These are phyloP conservation scores for Anguilla pacifica DNA, from an alignment of 2,797 vertebrate genomes.

Conservation along the genomic window DNA sequence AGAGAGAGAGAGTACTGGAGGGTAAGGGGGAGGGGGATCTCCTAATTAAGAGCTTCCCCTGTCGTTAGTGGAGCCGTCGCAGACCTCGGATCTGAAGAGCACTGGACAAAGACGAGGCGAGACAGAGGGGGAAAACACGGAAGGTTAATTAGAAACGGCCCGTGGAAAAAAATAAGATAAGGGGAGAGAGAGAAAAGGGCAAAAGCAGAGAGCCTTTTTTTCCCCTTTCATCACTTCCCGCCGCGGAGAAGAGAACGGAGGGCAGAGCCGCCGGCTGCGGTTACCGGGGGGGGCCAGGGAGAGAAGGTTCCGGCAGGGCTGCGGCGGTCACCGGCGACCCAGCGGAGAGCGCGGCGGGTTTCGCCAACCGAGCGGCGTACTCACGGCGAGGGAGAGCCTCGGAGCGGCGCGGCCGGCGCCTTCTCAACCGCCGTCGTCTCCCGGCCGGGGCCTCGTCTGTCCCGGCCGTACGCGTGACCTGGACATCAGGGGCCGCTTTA, in stretches of 20 bases:
- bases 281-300: not conserved
- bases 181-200: constrained; percentile 26
- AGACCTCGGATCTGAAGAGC: not conserved
- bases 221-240: not conserved
- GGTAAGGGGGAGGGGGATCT: constrained; percentile 35
- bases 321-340: not conserved
- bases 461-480: not conserved
- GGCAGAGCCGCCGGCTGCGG: not conserved
- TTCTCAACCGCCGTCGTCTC: not conserved
- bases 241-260: not conserved
- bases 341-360: not conserved
- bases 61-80: not conserved
- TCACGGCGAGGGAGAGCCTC: not conserved
- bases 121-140: not conserved
- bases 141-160: not conserved
- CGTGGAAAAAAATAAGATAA: constrained; percentile 21
- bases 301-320: not conserved
- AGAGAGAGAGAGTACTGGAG: constrained; percentile 32
- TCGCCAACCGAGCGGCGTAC: not conserved
- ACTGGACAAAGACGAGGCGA: not conserved
- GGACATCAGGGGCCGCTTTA: not conserved
- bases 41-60: constrained; percentile 25
- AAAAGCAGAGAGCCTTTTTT: not conserved
- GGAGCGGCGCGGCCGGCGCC: not conserved
- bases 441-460: not conserved